Conservation (phyloP, 2,113 vertebrate species). For the Eulemur rufifrons region DNA sequence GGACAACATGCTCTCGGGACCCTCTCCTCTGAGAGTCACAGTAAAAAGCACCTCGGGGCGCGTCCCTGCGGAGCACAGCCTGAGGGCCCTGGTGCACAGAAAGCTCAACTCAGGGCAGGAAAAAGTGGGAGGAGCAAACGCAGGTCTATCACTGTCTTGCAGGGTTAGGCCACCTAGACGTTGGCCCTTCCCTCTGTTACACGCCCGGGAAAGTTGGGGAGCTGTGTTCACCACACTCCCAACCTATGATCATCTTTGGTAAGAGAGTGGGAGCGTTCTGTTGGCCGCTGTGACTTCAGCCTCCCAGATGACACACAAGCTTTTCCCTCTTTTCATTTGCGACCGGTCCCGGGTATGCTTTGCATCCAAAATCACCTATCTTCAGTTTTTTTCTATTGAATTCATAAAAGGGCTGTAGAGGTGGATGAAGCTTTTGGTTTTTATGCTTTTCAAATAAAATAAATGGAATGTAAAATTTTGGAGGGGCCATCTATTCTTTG, state of each 20-base stretch:
- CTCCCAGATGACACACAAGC: rapidly evolving
- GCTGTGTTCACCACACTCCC: no score
- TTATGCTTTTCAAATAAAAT: not conserved
- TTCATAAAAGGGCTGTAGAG: not conserved
- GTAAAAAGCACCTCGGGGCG: no score
- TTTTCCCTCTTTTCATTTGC: not conserved
- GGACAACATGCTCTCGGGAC: no score
- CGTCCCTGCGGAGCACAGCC: no score
- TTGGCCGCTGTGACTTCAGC: rapidly evolving
- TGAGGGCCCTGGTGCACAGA: no score
- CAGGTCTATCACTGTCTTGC: no score
- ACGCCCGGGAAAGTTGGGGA: no score
- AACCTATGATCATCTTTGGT: not conserved
- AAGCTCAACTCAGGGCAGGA: not conserved
- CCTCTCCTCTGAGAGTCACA: not conserved
- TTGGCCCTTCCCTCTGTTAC: not conserved
- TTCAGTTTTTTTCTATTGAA: not conserved
- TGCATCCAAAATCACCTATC: not conserved
- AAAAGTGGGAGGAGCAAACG: rapidly evolving
- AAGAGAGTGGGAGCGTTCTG: no score
- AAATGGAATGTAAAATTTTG: not conserved
- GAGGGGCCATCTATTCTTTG: not conserved
- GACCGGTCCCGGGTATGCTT: not conserved
- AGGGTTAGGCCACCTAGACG: rapidly evolving
- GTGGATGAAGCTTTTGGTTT: not conserved